Conservation (phyloP, 1,140 invertebrate genomes). For the Meloidogyne chitwoodi region DNA sequence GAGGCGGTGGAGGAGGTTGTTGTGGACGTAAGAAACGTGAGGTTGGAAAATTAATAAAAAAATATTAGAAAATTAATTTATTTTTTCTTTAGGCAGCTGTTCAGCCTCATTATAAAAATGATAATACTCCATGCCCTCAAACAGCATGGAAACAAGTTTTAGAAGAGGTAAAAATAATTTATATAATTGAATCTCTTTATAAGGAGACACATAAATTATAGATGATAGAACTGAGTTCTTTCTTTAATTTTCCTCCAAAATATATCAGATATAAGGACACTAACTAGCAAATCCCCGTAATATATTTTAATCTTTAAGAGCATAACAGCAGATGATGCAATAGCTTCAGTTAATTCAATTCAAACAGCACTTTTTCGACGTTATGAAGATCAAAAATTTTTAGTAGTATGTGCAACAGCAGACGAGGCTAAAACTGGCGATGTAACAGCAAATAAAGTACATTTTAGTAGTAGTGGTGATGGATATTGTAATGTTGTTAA, state of each 20-base stretch:
- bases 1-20: conserved; percentile 6
- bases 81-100: conserved; percentile 6
- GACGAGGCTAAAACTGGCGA: neutral
- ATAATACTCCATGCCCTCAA: conserved; percentile 24
- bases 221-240: too few relatives aligned
- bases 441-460: conserved; percentile 13
- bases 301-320: neutral
- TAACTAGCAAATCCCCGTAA: neutral
- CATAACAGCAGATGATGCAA: conserved; percentile 12
- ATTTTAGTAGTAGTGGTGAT: conserved; percentile 18
- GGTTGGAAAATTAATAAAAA: neutral
- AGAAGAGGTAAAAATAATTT: conserved; percentile 4
- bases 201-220: too few relatives aligned
- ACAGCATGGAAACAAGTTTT: conserved; percentile 15
- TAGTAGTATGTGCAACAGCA: conserved; percentile 16
- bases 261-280: neutral
- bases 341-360: conserved; percentile 13
- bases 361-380: conserved; percentile 15
- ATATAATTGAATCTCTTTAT: neutral
- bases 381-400: conserved; percentile 21
- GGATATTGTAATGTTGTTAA: conserved; percentile 24
- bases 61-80: neutral
- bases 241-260: neutral
- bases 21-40: conserved; percentile 15
- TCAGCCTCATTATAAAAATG: conserved; percentile 11